A percentile compares a stretch with the other conserved stretches of the same genome.
Evolutionary conservation across 2,797 vertebrate species (phyloP).

Genomic region (Hypotaenidia okinawae): DNA sequence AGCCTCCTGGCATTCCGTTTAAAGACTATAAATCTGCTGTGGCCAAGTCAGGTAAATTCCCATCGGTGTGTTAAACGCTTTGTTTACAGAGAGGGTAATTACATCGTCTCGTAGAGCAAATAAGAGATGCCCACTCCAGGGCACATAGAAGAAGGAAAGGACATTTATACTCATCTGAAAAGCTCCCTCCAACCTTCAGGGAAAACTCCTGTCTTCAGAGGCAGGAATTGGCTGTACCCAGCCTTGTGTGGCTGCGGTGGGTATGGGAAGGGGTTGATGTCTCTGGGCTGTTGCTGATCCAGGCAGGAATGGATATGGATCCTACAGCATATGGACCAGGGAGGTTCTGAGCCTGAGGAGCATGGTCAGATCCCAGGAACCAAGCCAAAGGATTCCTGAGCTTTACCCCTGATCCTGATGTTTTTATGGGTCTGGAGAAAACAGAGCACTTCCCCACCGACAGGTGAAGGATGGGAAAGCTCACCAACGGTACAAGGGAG

Average conservation of each 20-base stretch:
- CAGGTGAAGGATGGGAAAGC: not conserved
- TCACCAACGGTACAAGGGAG: not conserved
- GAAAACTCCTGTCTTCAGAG: not conserved
- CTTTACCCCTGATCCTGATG: not conserved
- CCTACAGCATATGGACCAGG: not conserved
- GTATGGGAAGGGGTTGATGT: not conserved
- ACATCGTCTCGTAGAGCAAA: conserved; percentile 1
- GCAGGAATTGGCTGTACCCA: not conserved
- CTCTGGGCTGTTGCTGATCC: not conserved
- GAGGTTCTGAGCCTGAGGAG: not conserved
- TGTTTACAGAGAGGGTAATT: conserved; percentile 50
- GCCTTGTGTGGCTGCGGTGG: accelerated
- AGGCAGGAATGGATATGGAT: not conserved
- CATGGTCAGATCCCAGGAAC: not conserved
- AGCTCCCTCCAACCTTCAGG: not conserved
- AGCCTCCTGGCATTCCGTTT: conserved; percentile 52
- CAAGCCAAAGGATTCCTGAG: not conserved
- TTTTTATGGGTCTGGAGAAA: not conserved
- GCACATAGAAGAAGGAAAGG: not conserved
- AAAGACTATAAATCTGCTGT: conserved; percentile 65
- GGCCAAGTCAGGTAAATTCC: conserved; percentile 50
- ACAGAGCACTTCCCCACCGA: not conserved
- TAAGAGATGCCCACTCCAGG: not conserved
- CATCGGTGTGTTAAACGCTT: conserved; percentile 18
- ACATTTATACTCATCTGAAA: not conserved